Base-by-base conservation (phyloP, 35 echinoderm and acorn worm species). In the Heliocidaris tuberculata region DNA sequence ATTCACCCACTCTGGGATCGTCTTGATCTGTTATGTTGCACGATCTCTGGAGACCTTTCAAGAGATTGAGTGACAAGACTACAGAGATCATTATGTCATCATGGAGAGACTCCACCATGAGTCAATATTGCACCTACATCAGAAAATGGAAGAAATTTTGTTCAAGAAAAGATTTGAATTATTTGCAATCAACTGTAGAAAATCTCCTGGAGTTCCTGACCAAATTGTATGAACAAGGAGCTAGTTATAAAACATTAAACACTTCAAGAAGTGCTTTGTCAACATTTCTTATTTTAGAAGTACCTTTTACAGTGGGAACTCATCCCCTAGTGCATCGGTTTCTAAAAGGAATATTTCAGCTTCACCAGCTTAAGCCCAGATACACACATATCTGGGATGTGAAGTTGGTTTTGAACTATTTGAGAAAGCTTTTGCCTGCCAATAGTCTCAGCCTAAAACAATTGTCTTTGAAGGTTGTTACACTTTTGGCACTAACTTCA, bases 141-240 rank as follows among this genome's bases (percentile, higher is more conserved):
- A 88, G 4, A 19, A 88, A 88, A 47, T 88, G 86, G 86, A 88
- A 88, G 21, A 88, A 47, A 19, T 88, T 88, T 88, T 88, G 86
- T 27, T 9, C 1, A 11, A 11, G 6, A 11, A 8, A 88, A 32
- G 4, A 88, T 9, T 88, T 88, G 30, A 2, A 1, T 9, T 88
- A 27, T 8, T 13, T 27, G 1, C 27, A 88, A 1, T 13, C n/a
- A 31, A 88, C 2, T 6, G 27, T 6, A 27, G 86, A 17, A 32
- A 88, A 4, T 11, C 21, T 88, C 1, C 30, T 31, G 42, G 30
- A 88, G 4, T 88, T 88, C 30, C 30, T 32, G 7, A 88, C 6
- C 13, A 4, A 88, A 32, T 13, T 88, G 86, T 32, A 88, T 3
- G 2, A 31, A n/a, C n/a, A n/a, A n/a, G n/a, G n/a, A n/a, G n/a